A percentile compares a stretch with the other conserved stretches of the same genome.
phyloP scores from a whole-genome alignment of 2,888 invertebrate genomes.

The Oligia latruncula region DNA sequence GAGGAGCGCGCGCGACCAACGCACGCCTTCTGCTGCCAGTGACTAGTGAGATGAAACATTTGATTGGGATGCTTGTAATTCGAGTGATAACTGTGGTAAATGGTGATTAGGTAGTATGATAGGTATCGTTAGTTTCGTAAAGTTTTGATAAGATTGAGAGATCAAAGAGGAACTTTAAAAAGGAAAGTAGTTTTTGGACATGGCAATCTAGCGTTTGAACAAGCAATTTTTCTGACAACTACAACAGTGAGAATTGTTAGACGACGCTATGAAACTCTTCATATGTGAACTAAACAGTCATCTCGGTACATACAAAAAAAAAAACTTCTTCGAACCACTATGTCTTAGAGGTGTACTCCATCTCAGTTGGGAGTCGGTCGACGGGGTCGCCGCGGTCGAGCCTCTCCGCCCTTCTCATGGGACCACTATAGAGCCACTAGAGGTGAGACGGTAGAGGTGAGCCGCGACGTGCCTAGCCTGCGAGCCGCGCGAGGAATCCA shows the following conservation, averaged over 20 bases:
- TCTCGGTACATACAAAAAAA: background rate
- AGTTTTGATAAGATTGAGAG: background rate
- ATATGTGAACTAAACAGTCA: background rate
- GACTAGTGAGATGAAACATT: slow-evolving; percentile 48
- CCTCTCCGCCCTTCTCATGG: slow-evolving; percentile 75
- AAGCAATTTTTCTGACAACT: background rate
- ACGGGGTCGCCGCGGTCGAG: slow-evolving; percentile 83
- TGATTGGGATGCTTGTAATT: slow-evolving; percentile 44
- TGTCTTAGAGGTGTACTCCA: slow-evolving; percentile 51
- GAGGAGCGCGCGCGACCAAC: slow-evolving; percentile 63
- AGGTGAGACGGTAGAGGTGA: slow-evolving; percentile 59
- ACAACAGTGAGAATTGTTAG: background rate
- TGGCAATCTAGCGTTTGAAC: background rate
- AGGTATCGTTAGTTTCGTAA: background rate
- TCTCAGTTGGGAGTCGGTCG: slow-evolving; percentile 47
- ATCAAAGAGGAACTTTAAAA: background rate
- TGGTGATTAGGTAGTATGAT: slow-evolving; percentile 19
- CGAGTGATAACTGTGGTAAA: slow-evolving; percentile 21
- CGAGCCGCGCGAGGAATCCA: slow-evolving; percentile 43
- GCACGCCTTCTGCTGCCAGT: slow-evolving; percentile 65
- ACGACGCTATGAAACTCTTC: background rate
- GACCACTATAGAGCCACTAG: slow-evolving; percentile 67
- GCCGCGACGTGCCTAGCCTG: slow-evolving; percentile 50
- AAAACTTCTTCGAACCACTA: slow-evolving; percentile 12
- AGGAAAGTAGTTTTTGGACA: background rate